A percentile compares a stretch with the other conserved stretches of the same genome.
Evolutionary conservation across 2,113 vertebrate species (phyloP).

Genomic region (Zootoca vivipara): DNA sequence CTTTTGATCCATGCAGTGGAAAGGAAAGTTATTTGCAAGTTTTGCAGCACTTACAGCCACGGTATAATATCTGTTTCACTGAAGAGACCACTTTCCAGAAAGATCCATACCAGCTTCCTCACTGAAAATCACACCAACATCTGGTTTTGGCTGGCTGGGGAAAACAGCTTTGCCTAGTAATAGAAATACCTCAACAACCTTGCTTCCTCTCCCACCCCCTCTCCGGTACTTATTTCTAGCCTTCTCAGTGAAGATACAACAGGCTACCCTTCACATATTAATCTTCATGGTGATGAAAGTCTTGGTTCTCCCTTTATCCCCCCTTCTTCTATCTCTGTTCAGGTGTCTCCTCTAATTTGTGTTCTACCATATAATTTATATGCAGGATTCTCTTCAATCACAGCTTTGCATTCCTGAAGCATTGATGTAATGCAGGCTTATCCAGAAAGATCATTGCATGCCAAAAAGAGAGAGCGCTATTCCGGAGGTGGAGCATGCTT

Average conservation of each 20-base stretch:
- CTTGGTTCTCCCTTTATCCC: background rate
- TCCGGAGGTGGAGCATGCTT: slow-evolving; percentile 58
- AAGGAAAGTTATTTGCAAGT: background rate
- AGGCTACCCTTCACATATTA: slow-evolving; percentile 60
- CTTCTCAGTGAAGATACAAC: slow-evolving; percentile 64
- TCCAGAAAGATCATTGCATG: slow-evolving; percentile 64
- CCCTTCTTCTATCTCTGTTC: slow-evolving; percentile 56
- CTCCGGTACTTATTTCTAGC: slow-evolving; percentile 51
- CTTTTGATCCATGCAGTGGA: background rate
- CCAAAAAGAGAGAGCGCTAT: slow-evolving; percentile 57
- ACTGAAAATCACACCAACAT: slow-evolving; percentile 50
- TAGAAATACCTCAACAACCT: slow-evolving; percentile 55
- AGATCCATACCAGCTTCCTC: slow-evolving; percentile 20
- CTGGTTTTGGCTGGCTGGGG: slow-evolving; percentile 52
- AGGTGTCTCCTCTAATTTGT: slow-evolving; percentile 58
- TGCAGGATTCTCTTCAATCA: slow-evolving; percentile 69
- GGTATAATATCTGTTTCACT: slow-evolving; percentile 41
- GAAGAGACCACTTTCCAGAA: rapidly evolving
- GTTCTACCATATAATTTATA: slow-evolving; percentile 62
- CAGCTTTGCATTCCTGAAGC: slow-evolving; percentile 62
- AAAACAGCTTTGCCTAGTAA: slow-evolving; percentile 51
- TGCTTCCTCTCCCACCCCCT: slow-evolving; percentile 45
- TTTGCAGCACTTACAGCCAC: slow-evolving; percentile 51
- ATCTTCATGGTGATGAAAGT: slow-evolving; percentile 67
- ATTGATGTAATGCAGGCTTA: slow-evolving; percentile 68